Percentiles rank a stretch among this genome's conserved stretches.
phyloP scores from a whole-genome alignment of 1,140 invertebrate species.

The Tenebrio molitor region DNA sequence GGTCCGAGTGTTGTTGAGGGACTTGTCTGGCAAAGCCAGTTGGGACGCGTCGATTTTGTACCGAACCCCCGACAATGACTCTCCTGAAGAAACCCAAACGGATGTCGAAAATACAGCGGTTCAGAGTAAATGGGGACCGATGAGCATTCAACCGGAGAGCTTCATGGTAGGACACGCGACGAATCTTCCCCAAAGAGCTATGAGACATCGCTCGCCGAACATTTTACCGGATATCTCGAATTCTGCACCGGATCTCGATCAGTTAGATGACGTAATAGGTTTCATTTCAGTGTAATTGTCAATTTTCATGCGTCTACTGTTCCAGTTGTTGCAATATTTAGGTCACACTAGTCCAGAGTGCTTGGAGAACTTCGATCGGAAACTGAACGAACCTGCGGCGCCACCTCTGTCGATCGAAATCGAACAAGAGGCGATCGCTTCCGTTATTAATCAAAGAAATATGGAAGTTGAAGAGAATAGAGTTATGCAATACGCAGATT shows the following conservation, averaged over 20 bases:
- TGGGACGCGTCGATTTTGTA: conserved; percentile 96
- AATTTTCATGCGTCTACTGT: conserved; percentile 51
- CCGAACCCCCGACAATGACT: conserved; percentile 71
- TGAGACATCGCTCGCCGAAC: conserved; percentile 79
- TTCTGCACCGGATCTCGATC: conserved; percentile 90
- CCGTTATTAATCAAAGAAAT: conserved; percentile 84
- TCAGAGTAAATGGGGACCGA: conserved; percentile 53
- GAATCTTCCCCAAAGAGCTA: conserved; percentile 74
- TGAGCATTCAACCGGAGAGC: conserved; percentile 64
- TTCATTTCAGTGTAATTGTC: conserved; percentile 41
- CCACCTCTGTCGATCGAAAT: conserved; percentile 77
- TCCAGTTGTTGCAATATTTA: conserved; percentile 88
- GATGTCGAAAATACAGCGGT: conserved; percentile 19
- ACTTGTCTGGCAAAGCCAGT: conserved; percentile 96
- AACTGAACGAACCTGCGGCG: conserved; percentile 79
- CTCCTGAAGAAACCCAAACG: neutral
- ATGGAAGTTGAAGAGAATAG: conserved; percentile 75
- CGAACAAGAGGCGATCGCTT: conserved; percentile 88
- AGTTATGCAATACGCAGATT: conserved; percentile 55
- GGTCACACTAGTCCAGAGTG: conserved; percentile 94
- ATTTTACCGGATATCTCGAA: conserved; percentile 86
- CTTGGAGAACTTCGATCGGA: conserved; percentile 76
- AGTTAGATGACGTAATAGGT: conserved; percentile 87
- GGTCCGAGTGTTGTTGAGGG: conserved; percentile 90
- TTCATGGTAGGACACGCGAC: conserved; percentile 62